Evolutionary conservation across 2,113 vertebrate genomes (phyloP), one percentile per base, ranked within the genome.

Genomic region (Aptenodytes patagonicus): DNA sequence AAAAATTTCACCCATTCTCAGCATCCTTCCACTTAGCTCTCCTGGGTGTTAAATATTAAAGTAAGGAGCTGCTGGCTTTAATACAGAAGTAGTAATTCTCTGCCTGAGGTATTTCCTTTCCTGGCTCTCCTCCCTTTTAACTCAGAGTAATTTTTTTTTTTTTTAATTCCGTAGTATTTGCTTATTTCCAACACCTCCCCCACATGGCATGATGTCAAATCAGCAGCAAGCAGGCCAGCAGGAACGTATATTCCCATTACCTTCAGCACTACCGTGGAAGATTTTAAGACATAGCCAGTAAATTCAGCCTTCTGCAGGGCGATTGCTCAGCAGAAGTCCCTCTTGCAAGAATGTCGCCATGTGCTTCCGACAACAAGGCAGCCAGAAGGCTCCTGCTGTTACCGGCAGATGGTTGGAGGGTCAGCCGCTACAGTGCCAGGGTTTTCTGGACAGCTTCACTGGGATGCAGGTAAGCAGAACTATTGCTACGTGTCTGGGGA

Each of bases 21-120:
- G 60, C 42, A 70, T 91, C 91, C 84, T 95, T 89, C 93, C 87
- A 75, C 79, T 87, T 70, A 76, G 24, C 58, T 93, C 95, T 95
- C 87, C 44, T 71, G 87, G 80, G 96, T 95, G 76, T 94, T 96
- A 90, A 94, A 96, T 93, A 96, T 96, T 95, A 95, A 83, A 91
- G 55, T 51, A 90, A 91, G 87, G 78, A 96, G 65, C 70, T 94
- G n/a, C 55, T 95, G 79, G 87, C 81, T 95, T 85, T 66, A 87
- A 80, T 96, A 94, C 66, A 93, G 77, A 86, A 93, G 92, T 88
- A 90, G 88, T 91, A 97, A 91, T 93, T 96, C 95, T 94, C 94
- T 95, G 96, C 95, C 92, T 84, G 81, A 96, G 91, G 95, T 96
- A 95, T 92, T 96, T 95, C 95, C 94, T 96, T 94, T 97, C 90